These are phyloP conservation scores for Zele albiditarsus DNA, from an alignment of 2,888 invertebrate species.

Conservation along the genomic window DNA sequence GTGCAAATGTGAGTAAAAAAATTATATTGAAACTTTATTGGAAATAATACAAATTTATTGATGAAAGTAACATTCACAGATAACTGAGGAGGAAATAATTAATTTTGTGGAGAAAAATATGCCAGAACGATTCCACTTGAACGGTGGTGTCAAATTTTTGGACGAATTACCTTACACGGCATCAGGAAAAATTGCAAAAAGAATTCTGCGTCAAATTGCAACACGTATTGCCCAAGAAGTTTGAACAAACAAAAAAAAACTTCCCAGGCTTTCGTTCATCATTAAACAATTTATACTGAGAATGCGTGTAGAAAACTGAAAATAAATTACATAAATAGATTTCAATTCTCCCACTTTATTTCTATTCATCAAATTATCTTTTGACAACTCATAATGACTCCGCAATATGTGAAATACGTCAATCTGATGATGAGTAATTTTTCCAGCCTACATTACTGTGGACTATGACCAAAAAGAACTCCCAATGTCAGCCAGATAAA, in stretches of 20 bases:
- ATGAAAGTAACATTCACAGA: conserved; percentile 55
- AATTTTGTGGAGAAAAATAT: conserved; percentile 54
- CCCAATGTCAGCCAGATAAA: background rate
- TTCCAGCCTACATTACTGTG: background rate
- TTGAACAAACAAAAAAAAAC: background rate
- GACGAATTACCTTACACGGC: conserved; percentile 59
- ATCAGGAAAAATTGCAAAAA: conserved; percentile 54
- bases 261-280: too few species aligned
- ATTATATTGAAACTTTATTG: background rate
- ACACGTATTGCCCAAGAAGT: conserved; percentile 26
- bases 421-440: too few species aligned
- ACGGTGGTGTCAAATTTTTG: conserved; percentile 63
- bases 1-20: conserved; percentile 50
- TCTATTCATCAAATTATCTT: too few species aligned
- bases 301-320: background rate
- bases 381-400: too few species aligned
- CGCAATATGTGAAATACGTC: too few species aligned
- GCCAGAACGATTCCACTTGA: conserved; percentile 55
- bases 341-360: too few species aligned
- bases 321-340: background rate
- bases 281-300: too few species aligned
- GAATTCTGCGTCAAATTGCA: conserved; percentile 55
- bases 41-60: background rate
- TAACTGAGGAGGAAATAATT: conserved; percentile 60
- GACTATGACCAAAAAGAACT: background rate